These are phyloP conservation scores for Cydia fagiglandana DNA, from an alignment of 1,140 invertebrate species.

Conservation along the genomic window DNA sequence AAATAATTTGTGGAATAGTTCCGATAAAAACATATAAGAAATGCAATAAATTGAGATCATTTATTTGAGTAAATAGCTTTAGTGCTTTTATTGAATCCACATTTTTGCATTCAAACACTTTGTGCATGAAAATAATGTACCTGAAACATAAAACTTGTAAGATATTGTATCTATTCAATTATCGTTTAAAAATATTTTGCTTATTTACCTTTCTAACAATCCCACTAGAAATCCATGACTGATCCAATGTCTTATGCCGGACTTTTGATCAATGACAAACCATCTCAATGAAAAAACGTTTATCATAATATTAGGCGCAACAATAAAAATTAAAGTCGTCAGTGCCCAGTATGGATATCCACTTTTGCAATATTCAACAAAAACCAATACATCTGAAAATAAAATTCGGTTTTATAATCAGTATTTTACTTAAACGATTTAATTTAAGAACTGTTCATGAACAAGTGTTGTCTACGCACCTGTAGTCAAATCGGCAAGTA, in stretches of 20 bases:
- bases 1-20: slow-evolving; percentile 71
- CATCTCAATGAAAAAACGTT: slow-evolving; percentile 74
- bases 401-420: slow-evolving; percentile 27
- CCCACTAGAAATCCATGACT: slow-evolving; percentile 66
- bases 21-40: slow-evolving; percentile 73
- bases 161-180: neutral
- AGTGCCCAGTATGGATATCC: slow-evolving; percentile 65
- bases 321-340: slow-evolving; percentile 63
- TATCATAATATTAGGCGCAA: slow-evolving; percentile 66
- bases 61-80: slow-evolving; percentile 64
- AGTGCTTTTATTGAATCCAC: slow-evolving; percentile 64
- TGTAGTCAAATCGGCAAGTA: slow-evolving; percentile 73
- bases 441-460: slow-evolving; percentile 18
- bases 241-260: slow-evolving; percentile 62
- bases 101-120: slow-evolving; percentile 70
- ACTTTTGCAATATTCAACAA: slow-evolving; percentile 72
- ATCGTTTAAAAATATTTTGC: neutral
- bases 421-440: slow-evolving; percentile 19
- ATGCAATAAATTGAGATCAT: slow-evolving; percentile 71
- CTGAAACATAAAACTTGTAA: slow-evolving; percentile 47
- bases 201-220: slow-evolving; percentile 65
- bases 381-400: slow-evolving; percentile 70
- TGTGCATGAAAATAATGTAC: slow-evolving; percentile 65
- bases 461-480: slow-evolving; percentile 47
- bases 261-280: slow-evolving; percentile 63